Percentiles rank a stretch among this genome's conserved stretches.
phyloP scores from a whole-genome alignment of 2,797 vertebrate genomes.

The Peromyscus melanophrys region DNA sequence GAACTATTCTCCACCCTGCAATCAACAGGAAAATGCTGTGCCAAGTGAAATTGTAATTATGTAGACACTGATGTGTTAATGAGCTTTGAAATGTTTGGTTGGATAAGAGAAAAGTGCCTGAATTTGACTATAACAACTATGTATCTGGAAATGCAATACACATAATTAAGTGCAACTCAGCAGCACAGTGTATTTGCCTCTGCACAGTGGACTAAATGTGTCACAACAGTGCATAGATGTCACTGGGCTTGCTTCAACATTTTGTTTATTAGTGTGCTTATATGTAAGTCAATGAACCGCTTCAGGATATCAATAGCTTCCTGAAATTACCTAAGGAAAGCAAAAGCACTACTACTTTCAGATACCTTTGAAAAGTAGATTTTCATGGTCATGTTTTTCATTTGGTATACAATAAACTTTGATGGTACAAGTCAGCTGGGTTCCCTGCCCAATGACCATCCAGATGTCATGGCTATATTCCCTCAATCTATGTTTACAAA shows the following conservation, averaged over 20 bases:
- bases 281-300: neutral
- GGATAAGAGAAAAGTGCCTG: conserved; percentile 80
- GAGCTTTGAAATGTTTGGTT: conserved; percentile 85
- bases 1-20: conserved; percentile 88
- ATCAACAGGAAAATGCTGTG: conserved; percentile 88
- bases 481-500: neutral
- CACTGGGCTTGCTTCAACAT: neutral
- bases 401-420: neutral
- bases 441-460: neutral
- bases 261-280: conserved; percentile 37
- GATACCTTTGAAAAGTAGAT: neutral
- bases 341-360: neutral
- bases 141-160: conserved; percentile 68
- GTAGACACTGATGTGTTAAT: conserved; percentile 87
- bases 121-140: conserved; percentile 76
- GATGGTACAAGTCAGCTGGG: neutral
- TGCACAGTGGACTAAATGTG: neutral
- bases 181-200: neutral
- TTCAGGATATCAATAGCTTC: neutral
- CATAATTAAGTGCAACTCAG: conserved; percentile 61
- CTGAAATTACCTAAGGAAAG: conserved; percentile 4
- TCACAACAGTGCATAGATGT: neutral
- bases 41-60: conserved; percentile 88
- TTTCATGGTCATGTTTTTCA: neutral
- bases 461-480: neutral